These are phyloP conservation scores for Ictalurus furcatus DNA, from an alignment of 2,113 vertebrate genomes.

Conservation along the genomic window DNA sequence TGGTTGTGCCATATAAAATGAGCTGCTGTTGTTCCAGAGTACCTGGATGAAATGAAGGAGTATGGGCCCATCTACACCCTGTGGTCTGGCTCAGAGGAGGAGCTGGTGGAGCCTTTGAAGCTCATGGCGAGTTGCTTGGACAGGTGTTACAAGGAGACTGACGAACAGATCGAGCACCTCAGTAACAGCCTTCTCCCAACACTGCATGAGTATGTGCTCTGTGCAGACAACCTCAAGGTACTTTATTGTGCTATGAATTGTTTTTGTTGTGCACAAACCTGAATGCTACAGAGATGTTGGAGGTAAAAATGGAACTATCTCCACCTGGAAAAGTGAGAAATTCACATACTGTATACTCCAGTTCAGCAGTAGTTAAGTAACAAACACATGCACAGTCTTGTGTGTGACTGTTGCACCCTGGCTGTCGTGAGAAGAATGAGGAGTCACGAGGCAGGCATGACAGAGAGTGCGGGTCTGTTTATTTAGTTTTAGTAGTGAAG, in stretches of 20 bases:
- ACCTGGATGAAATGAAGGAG: slow-evolving; percentile 85
- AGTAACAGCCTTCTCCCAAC: slow-evolving; percentile 79
- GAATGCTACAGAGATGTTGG: background rate
- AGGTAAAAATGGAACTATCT: background rate
- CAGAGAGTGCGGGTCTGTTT: background rate
- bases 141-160: slow-evolving; percentile 78
- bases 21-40: slow-evolving; percentile 72
- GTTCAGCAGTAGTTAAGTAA: background rate
- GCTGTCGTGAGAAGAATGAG: background rate
- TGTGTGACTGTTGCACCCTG: background rate
- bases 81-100: slow-evolving; percentile 85
- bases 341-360: background rate
- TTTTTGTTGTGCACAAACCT: background rate
- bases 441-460: background rate
- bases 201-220: slow-evolving; percentile 90
- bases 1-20: background rate
- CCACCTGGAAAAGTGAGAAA: background rate
- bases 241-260: slow-evolving; percentile 23
- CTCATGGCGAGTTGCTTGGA: slow-evolving; percentile 82
- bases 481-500: background rate
- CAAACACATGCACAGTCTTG: background rate
- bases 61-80: slow-evolving; percentile 79
- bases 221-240: slow-evolving; percentile 89
- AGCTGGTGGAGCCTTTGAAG: slow-evolving; percentile 77
- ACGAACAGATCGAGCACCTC: slow-evolving; percentile 77